Evolutionary conservation across 2,888 invertebrate genomes (phyloP).

Genomic region (Leptopterna dolabrata): DNA sequence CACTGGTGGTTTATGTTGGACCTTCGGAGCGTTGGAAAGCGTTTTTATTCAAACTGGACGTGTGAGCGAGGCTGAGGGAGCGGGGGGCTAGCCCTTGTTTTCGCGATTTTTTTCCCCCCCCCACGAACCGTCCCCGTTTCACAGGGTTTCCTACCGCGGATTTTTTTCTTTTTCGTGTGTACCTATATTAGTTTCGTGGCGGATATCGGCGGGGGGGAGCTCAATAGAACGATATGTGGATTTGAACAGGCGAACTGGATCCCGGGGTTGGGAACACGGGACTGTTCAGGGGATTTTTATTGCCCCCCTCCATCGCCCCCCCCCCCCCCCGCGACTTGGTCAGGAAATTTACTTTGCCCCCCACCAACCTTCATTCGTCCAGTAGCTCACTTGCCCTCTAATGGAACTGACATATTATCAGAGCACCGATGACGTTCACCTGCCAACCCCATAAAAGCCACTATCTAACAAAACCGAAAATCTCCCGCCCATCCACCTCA

Average conservation of each 20-base stretch:
- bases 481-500: neutral
- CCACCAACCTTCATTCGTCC: neutral
- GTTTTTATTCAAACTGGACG: slow-evolving; percentile 38
- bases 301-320: neutral
- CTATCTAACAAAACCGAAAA: slow-evolving; percentile 19
- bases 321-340: neutral
- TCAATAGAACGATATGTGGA: neutral
- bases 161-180: neutral
- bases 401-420: slow-evolving; percentile 40
- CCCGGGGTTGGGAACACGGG: neutral
- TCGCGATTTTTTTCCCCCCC: slow-evolving; percentile 13
- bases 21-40: slow-evolving; percentile 20
- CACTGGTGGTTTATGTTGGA: slow-evolving; percentile 48
- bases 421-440: slow-evolving; percentile 35
- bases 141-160: neutral
- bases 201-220: slow-evolving; percentile 17
- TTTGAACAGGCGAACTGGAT: neutral
- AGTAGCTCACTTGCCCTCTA: slow-evolving; percentile 21
- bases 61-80: neutral
- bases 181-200: slow-evolving; percentile 19
- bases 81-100: slow-evolving; percentile 17
- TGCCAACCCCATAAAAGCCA: slow-evolving; percentile 40
- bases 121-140: neutral
- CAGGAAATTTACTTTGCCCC: slow-evolving; percentile 37
- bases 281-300: slow-evolving; percentile 12